These are phyloP conservation scores for Pristionchus fissidentatus DNA, from an alignment of 2,888 invertebrate species.

Conservation along the genomic window DNA sequence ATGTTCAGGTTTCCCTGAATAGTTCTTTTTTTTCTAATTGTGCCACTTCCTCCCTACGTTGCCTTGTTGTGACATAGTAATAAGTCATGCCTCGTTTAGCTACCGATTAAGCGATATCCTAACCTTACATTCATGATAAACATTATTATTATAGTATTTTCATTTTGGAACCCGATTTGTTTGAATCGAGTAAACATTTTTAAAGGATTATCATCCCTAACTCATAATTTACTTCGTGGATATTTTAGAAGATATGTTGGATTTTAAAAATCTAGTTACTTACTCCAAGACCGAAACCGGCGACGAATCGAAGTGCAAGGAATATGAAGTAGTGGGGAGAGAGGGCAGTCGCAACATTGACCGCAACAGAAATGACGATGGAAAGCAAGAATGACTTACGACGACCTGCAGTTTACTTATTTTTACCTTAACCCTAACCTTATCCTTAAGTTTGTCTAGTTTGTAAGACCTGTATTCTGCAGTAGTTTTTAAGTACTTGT, in stretches of 20 bases:
- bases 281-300: conserved; percentile 69
- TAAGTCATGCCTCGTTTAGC: background rate
- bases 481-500: too few species aligned
- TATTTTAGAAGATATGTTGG: background rate
- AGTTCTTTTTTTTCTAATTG: background rate
- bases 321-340: conserved; percentile 65
- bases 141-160: too few species aligned
- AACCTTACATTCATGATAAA: too few species aligned
- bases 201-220: too few species aligned
- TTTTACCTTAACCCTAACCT: too few species aligned
- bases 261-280: background rate
- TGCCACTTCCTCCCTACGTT: too few species aligned
- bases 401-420: conserved; percentile 56
- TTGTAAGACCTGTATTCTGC: too few species aligned
- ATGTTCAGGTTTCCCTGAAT: conserved; percentile 61
- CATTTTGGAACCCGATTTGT: too few species aligned
- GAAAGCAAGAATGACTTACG: conserved; percentile 68
- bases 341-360: conserved; percentile 61
- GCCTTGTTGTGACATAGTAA: too few species aligned
- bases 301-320: conserved; percentile 68
- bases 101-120: background rate
- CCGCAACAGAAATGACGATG: conserved; percentile 64
- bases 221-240: background rate
- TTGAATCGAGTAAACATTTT: too few species aligned
- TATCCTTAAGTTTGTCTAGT: too few species aligned